Evolutionary conservation across 2,888 invertebrate genomes (phyloP).

Genomic region (Atrina japonica): DNA sequence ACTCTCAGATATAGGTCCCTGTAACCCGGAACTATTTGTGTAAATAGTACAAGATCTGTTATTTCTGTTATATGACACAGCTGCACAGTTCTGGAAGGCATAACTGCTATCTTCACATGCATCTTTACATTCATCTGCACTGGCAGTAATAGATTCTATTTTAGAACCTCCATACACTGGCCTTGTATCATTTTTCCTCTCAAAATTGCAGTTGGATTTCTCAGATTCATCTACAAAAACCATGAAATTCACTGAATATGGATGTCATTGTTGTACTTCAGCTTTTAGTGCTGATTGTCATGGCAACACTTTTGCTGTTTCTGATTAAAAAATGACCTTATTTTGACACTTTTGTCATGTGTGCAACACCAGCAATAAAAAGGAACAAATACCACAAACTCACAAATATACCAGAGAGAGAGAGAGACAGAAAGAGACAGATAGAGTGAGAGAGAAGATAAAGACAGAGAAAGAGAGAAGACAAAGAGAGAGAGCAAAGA

Average conservation of each 20-base stretch:
- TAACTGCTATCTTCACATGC: not conserved
- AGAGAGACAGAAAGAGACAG: too few species aligned
- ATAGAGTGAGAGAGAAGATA: too few species aligned
- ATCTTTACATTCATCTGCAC: slow-evolving; percentile 7
- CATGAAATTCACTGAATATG: not conserved
- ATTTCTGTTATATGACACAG: slow-evolving; percentile 4
- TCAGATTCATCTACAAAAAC: slow-evolving; percentile 6
- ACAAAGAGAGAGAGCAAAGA: too few species aligned
- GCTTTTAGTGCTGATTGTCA: too few species aligned
- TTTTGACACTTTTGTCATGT: too few species aligned
- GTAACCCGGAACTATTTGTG: not conserved
- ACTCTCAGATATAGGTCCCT: not conserved
- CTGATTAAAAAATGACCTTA: too few species aligned
- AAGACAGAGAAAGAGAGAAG: not conserved
- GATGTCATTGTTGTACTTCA: not conserved
- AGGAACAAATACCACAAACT: too few species aligned
- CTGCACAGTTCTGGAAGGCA: not conserved
- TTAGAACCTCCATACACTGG: not conserved
- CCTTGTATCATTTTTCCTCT: slow-evolving; percentile 1
- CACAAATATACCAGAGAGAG: not conserved
- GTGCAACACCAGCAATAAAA: too few species aligned
- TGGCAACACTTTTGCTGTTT: too few species aligned
- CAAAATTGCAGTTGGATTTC: slow-evolving; percentile 13
- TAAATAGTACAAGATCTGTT: not conserved
- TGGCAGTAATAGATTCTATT: not conserved